phyloP scores from a whole-genome alignment of 2,113 vertebrate species.

The Mionectes macconnelli region DNA sequence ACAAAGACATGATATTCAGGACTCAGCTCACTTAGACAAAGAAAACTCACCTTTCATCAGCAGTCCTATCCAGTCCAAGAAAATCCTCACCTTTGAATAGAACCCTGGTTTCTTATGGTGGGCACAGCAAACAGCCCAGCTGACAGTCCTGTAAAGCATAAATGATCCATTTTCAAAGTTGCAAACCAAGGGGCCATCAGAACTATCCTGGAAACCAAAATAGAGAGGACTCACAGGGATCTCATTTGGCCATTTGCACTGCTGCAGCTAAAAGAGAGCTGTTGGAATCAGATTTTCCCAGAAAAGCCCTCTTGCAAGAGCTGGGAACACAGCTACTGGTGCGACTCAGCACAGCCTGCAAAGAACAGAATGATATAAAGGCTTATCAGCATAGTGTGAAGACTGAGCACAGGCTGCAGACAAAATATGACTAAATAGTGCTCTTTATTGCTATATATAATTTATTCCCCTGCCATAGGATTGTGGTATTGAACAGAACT shows the following conservation, averaged over 20 bases:
- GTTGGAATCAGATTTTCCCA: neutral
- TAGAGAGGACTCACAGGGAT: neutral
- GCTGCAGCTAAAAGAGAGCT: neutral
- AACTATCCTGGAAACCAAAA: neutral
- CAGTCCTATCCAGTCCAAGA: slow-evolving; percentile 11
- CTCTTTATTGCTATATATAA: neutral
- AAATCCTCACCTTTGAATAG: neutral
- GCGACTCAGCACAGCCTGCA: neutral
- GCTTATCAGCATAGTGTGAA: neutral
- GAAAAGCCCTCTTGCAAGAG: neutral
- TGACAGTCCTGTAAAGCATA: neutral
- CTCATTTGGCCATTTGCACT: fast-evolving
- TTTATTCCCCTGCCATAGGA: neutral
- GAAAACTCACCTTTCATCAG: neutral
- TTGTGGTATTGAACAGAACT: neutral
- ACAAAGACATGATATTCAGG: neutral
- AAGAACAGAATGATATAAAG: neutral
- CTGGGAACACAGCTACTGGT: neutral
- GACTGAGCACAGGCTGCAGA: neutral
- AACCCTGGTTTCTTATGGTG: neutral
- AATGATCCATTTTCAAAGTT: neutral
- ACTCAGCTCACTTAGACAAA: neutral
- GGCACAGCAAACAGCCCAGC: neutral
- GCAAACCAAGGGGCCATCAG: slow-evolving; percentile 3
- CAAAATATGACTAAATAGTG: neutral